Evolutionary conservation across 2,113 vertebrate genomes (phyloP).

Genomic region (Puntigrus tetrazona): DNA sequence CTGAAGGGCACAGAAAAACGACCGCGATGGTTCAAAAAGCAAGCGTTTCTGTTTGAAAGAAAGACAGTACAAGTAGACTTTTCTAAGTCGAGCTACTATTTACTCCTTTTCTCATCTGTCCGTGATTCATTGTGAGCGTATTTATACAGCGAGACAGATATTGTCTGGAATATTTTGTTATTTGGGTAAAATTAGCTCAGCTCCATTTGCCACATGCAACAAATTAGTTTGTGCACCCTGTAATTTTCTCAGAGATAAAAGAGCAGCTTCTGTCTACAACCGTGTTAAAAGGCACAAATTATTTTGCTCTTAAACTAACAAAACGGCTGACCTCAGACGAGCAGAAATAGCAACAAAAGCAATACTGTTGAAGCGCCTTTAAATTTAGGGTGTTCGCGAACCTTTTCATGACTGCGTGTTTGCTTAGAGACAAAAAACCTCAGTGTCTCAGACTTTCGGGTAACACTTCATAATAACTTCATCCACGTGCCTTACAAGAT

Average conservation of each 20-base stretch:
- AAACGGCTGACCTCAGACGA: slow-evolving; percentile 20
- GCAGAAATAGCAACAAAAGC: slow-evolving; percentile 34
- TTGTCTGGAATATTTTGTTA: neutral
- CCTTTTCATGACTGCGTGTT: slow-evolving; percentile 12
- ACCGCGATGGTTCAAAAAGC: neutral
- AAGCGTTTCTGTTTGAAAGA: neutral
- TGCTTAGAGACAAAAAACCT: slow-evolving; percentile 8
- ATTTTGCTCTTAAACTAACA: slow-evolving; percentile 20
- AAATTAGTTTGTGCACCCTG: slow-evolving; percentile 14
- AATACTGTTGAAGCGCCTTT: neutral
- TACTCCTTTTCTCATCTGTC: neutral
- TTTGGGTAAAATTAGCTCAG: slow-evolving; percentile 26
- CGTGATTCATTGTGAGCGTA: neutral
- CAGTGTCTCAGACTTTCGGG: neutral
- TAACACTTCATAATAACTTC: slow-evolving; percentile 16
- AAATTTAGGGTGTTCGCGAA: slow-evolving; percentile 9
- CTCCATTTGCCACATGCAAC: slow-evolving; percentile 6
- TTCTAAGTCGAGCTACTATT: neutral
- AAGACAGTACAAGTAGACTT: neutral
- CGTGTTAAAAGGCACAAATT: slow-evolving; percentile 26
- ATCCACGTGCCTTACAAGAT: neutral
- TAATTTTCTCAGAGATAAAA: slow-evolving; percentile 35
- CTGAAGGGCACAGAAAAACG: neutral
- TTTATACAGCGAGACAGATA: slow-evolving; percentile 6
- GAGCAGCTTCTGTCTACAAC: slow-evolving; percentile 24